Conservation (phyloP, 2,888 invertebrate species). For the Ormia ochracea region DNA sequence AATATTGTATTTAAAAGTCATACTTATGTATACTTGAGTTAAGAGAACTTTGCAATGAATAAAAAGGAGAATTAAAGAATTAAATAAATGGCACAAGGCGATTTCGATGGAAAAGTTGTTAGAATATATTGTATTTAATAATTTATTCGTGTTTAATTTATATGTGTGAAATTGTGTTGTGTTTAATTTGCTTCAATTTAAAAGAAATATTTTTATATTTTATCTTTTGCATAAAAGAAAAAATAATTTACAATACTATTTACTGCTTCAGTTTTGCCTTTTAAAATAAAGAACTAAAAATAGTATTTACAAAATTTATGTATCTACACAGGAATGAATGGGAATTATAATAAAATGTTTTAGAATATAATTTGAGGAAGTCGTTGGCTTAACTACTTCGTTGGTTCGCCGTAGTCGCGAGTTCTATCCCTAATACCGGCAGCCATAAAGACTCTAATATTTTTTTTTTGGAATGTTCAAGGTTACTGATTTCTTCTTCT, state of each 20-base stretch:
- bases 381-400: no score
- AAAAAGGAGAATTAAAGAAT: not conserved
- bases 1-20: constrained; percentile 28
- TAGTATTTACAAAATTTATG: not conserved
- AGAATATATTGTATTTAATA: not conserved
- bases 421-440: no score
- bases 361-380: not conserved
- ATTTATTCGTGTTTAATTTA: no score
- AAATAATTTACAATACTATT: not conserved
- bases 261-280: not conserved
- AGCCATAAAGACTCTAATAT: no score
- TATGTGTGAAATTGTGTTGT: not conserved
- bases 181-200: not conserved
- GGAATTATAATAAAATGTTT: not conserved
- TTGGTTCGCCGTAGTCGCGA: no score
- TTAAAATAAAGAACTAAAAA: not conserved
- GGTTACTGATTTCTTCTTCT: no score
- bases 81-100: constrained; percentile 1
- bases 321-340: not conserved
- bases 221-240: not conserved
- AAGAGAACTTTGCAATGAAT: constrained; percentile 1
- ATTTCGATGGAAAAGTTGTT: not conserved
- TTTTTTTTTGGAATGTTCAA: no score
- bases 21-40: not conserved
- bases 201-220: not conserved